phyloP scores from a whole-genome alignment of 1,140 invertebrate species.

The Stegodyphus mimosarum region DNA sequence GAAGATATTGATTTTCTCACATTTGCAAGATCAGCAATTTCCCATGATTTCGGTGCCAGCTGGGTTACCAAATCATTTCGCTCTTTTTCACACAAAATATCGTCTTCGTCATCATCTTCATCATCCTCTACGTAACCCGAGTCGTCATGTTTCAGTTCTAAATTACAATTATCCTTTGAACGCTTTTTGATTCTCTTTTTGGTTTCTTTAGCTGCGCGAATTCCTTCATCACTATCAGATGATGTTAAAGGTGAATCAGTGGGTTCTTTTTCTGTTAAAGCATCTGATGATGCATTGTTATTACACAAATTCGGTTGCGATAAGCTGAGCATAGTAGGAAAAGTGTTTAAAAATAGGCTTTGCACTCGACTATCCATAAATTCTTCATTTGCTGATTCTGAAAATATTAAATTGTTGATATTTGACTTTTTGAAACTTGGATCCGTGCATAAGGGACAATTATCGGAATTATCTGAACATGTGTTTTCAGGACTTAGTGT shows the following conservation, averaged over 20 bases:
- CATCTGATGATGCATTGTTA: background rate
- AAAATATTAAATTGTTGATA: slow-evolving; percentile 36
- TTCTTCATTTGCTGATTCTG: background rate
- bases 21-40: background rate
- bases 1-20: slow-evolving; percentile 36
- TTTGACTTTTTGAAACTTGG: slow-evolving; percentile 34
- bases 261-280: background rate
- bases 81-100: slow-evolving; percentile 21
- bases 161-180: slow-evolving; percentile 9
- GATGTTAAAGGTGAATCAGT: slow-evolving; percentile 27
- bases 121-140: slow-evolving; percentile 56
- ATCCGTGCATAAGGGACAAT: slow-evolving; percentile 38
- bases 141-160: slow-evolving; percentile 47
- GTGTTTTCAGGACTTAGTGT: slow-evolving; percentile 1
- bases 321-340: slow-evolving; percentile 18
- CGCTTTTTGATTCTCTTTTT: slow-evolving; percentile 47
- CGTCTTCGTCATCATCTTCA: slow-evolving; percentile 48
- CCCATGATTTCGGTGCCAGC: background rate
- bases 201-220: background rate
- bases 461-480: slow-evolving; percentile 52
- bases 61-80: background rate
- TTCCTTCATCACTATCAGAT: slow-evolving; percentile 49
- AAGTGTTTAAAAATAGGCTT: slow-evolving; percentile 32
- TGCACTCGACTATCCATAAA: background rate
- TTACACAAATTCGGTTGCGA: slow-evolving; percentile 20